Base-by-base conservation (phyloP, 2,113 vertebrate genomes). In the Muntiacus reevesi region DNA sequence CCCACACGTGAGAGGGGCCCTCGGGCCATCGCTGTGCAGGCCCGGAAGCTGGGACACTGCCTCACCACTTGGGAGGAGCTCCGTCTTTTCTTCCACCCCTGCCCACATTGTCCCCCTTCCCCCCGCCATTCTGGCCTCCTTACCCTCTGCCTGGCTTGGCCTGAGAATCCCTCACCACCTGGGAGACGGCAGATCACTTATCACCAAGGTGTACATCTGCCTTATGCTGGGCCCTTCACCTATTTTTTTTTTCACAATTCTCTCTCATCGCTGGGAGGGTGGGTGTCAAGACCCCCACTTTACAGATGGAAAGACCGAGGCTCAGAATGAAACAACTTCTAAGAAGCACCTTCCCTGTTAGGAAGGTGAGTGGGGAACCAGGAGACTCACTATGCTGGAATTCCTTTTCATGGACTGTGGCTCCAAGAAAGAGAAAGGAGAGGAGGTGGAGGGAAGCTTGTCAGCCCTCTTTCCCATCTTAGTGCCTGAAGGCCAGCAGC, bases 81-180 rank as follows among this genome's bases (percentile, higher is more conserved):
- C 23, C 0, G 1, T n/a, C 54, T 78, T 60, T 45, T 52, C 11
- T 43, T 19, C 87, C 36, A 64, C 2, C 7, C 5, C 14, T 40
- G n/a, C 47, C 45, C 50, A 16, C 13, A 2, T 19, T 11, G 1
- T 23, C 4, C 62, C 59, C 85, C 16, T 23, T 12, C n/a, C n/a
- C 21, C 21, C 27, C 0, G 0, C 13, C 28, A 19, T 9, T 47
- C 15, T 1, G 6, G 14, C 6, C 19, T 13, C 21, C 23, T 19
- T 43, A 23, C 30, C n/a, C 55, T 74, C 74, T 17, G 7, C n/a
- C 47, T 55, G 25, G 15, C 45, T 52, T 28, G 11, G 23, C n/a
- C 54, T 13, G 28, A 79, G 79, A 87, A 13, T 2, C 59, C 28
- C n/a, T 85, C 60, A 27, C 52, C 28, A 33, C 2, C 11, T 30